A percentile compares a stretch with the other conserved stretches of the same genome.
phyloP scores from a whole-genome alignment of 2,113 vertebrate genomes.

The Calidris pygmaea region DNA sequence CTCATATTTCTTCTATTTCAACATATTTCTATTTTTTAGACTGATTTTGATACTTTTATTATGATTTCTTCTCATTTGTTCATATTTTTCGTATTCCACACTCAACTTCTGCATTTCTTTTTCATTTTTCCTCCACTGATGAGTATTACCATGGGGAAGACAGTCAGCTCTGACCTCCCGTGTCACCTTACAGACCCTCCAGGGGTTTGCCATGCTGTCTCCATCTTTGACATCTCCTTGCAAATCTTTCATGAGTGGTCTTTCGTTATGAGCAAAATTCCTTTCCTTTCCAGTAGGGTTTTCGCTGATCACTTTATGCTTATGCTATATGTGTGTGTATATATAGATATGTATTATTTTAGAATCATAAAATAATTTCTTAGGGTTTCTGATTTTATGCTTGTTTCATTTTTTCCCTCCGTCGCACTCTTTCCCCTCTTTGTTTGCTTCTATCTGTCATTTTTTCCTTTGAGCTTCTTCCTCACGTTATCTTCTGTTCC shows the following conservation, averaged over 20 bases:
- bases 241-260: neutral
- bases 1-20: neutral
- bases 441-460: neutral
- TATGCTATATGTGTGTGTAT: neutral
- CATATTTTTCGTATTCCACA: neutral
- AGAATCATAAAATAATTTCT: neutral
- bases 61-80: neutral
- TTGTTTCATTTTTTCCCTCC: fast-evolving
- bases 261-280: neutral
- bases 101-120: neutral
- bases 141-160: neutral
- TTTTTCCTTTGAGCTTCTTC: neutral
- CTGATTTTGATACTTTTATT: neutral
- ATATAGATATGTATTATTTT: neutral
- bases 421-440: fast-evolving
- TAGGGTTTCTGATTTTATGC: neutral
- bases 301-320: neutral
- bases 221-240: neutral
- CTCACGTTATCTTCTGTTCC: neutral
- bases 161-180: neutral
- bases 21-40: neutral
- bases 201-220: neutral
- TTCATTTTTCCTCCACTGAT: neutral
- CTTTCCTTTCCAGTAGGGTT: neutral
- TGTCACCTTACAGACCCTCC: neutral